Percentiles rank a stretch among this genome's conserved stretches.
These are phyloP conservation scores for Mus musculus DNA, from an alignment of 2,113 vertebrate genomes.

Conservation along the genomic window GRCm39 chr6:115832501-115833000, in stretches of 20 bases:
- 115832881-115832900: background rate
- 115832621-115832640: background rate
- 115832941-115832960: conserved; percentile 28
- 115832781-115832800: background rate
- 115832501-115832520: background rate
- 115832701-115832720: background rate
- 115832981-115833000: conserved; percentile 57
- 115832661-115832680: background rate
- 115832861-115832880: background rate
- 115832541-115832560: background rate
- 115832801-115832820: background rate
- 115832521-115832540: background rate
- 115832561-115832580: background rate
- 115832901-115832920: conserved; percentile 48
- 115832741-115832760: background rate
- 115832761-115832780: background rate
- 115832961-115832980: conserved; percentile 45
- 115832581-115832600: background rate
- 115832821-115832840: conserved; percentile 3
- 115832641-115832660: background rate
- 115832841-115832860: background rate
- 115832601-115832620: background rate
- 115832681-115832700: background rate
- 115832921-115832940: background rate
- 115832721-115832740: background rate